These are phyloP conservation scores for Papilio demoleus DNA, from an alignment of 2,888 invertebrate species.

Conservation along the genomic window DNA sequence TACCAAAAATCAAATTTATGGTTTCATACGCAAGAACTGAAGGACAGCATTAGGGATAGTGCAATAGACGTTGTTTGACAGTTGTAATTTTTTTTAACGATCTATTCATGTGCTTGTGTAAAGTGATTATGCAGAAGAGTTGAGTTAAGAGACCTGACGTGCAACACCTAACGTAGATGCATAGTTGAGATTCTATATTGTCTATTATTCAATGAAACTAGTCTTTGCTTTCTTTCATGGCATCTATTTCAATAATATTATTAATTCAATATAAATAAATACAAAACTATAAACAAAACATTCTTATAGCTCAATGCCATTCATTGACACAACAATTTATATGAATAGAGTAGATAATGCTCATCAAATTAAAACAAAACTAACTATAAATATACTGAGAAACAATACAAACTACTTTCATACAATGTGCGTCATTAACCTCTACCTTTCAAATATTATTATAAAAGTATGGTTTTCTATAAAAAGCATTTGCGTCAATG, in stretches of 20 bases:
- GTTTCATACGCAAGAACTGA: no score
- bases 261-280: not conserved
- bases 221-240: not conserved
- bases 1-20: no score
- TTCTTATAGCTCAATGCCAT: not conserved
- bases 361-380: not conserved
- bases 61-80: no score
- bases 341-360: not conserved
- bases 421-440: not conserved
- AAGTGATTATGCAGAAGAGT: no score
- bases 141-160: no score
- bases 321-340: conserved; percentile 3
- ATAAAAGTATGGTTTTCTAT: not conserved
- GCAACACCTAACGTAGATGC: no score
- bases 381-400: not conserved
- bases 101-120: no score
- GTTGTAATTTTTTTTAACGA: no score
- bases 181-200: not conserved
- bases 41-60: no score
- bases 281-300: not conserved
- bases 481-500: not conserved
- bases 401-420: not conserved
- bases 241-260: not conserved
- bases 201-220: not conserved
- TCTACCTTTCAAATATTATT: not conserved